These are phyloP conservation scores for Pogonomyrmex californicus DNA, from an alignment of 1,140 invertebrate species.

Conservation along the genomic window DNA sequence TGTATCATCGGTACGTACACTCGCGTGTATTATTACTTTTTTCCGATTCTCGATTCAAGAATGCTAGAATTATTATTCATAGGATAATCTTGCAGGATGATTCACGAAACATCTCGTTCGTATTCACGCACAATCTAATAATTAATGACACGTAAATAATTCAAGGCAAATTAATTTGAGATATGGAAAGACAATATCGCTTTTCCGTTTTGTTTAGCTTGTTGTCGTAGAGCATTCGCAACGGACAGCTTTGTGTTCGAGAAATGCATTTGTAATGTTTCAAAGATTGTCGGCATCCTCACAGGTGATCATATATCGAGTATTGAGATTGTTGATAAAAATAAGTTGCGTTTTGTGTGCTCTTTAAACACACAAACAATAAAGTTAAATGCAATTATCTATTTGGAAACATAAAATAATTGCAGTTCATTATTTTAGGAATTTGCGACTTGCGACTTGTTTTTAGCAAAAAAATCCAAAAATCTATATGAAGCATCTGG, in stretches of 20 bases:
- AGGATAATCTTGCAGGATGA: slow-evolving; percentile 20
- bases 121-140: slow-evolving; percentile 48
- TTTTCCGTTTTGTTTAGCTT: slow-evolving; percentile 78
- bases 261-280: slow-evolving; percentile 5
- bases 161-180: slow-evolving; percentile 66
- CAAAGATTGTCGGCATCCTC: slow-evolving; percentile 1
- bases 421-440: too few relatives aligned
- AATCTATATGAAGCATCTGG: too few relatives aligned
- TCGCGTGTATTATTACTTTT: not conserved
- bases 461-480: too few relatives aligned
- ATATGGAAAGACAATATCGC: slow-evolving; percentile 81
- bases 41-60: not conserved
- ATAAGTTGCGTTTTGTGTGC: not conserved
- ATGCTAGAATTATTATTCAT: not conserved
- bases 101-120: slow-evolving; percentile 39
- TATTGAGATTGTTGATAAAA: slow-evolving; percentile 2
- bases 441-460: too few relatives aligned
- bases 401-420: too few relatives aligned
- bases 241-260: slow-evolving; percentile 68
- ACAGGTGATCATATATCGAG: not conserved
- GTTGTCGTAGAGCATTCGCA: slow-evolving; percentile 69
- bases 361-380: slow-evolving; percentile 12
- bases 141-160: slow-evolving; percentile 65
- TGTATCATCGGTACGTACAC: not conserved
- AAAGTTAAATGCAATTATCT: not conserved